phyloP scores from a whole-genome alignment of 1,140 invertebrate species.

The Physella acuta region DNA sequence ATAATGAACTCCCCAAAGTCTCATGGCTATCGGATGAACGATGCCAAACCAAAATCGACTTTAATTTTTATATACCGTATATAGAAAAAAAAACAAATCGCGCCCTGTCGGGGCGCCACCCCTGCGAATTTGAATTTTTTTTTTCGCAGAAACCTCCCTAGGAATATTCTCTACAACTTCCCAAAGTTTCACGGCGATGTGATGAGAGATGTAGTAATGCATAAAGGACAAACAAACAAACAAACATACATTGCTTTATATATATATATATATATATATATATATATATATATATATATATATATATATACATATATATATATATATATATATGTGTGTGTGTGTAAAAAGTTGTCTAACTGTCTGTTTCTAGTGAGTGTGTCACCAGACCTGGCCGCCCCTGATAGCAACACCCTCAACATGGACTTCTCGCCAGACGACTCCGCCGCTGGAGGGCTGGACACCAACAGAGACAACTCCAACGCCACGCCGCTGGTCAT shows the following conservation, averaged over 20 bases:
- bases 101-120: too few species aligned
- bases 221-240: too few species aligned
- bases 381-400: neutral
- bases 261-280: neutral
- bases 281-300: neutral
- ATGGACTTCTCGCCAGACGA: slow-evolving; percentile 9
- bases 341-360: neutral
- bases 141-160: too few species aligned
- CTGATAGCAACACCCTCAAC: slow-evolving; percentile 9
- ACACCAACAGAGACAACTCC: neutral
- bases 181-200: too few species aligned
- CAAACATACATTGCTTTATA: neutral
- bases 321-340: neutral
- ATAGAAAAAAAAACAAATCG: too few species aligned
- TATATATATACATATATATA: neutral
- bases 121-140: too few species aligned
- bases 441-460: neutral
- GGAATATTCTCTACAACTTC: too few species aligned
- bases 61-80: too few species aligned
- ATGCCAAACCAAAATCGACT: too few species aligned
- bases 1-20: too few species aligned
- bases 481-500: slow-evolving; percentile 13
- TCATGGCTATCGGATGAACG: too few species aligned
- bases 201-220: too few species aligned
- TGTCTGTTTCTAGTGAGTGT: neutral